Conservation (phyloP, 23 tunicate genomes). For the Styela plicata region DNA sequence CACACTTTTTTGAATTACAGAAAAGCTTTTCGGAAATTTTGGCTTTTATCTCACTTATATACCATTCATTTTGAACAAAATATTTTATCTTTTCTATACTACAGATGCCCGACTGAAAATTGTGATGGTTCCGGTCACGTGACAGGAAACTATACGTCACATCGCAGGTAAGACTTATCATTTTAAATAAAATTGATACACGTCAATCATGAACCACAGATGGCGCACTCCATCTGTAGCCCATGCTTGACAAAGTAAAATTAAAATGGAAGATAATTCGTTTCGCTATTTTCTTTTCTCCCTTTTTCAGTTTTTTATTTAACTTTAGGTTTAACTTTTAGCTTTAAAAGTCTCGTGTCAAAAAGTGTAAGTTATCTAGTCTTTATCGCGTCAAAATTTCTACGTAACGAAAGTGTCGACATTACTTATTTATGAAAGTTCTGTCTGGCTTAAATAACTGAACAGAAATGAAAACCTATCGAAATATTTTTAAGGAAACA, state of each 20-base stretch:
- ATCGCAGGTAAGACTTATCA: slow-evolving; percentile 57
- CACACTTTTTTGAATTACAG: no score
- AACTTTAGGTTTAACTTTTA: no score
- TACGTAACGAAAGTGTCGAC: neutral
- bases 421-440: neutral
- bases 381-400: neutral
- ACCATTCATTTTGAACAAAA: neutral
- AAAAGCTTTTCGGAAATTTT: no score
- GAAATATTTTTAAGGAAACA: no score
- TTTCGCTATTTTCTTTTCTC: no score
- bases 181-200: neutral
- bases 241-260: no score
- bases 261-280: no score
- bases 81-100: neutral
- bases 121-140: slow-evolving; percentile 96
- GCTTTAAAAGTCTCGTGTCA: no score
- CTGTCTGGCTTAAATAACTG: neutral
- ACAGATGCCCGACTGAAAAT: slow-evolving; percentile 88
- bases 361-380: neutral
- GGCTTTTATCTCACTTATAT: neutral
- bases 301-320: neutral
- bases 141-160: slow-evolving; percentile 87
- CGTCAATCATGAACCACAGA: no score
- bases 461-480: neutral
- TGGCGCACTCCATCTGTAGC: no score